Percentiles rank a stretch among this genome's conserved stretches.
Evolutionary conservation across 1,140 invertebrate species (phyloP).

Genomic region (Prorops nasuta): DNA sequence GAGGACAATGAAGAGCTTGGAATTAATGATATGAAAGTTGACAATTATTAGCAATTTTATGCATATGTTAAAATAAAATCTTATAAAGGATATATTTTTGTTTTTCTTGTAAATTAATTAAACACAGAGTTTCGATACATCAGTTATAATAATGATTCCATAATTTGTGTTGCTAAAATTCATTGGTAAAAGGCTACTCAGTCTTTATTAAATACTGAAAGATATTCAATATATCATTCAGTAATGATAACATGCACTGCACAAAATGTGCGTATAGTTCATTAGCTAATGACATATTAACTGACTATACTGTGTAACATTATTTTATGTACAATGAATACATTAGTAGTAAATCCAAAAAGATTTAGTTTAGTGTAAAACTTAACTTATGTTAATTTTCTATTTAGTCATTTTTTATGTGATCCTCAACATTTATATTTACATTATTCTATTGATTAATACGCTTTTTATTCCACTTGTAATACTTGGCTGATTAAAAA

Average conservation of each 20-base stretch:
- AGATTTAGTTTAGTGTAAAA: slow-evolving; percentile 4
- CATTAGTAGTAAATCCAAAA: slow-evolving; percentile 10
- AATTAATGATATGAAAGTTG: slow-evolving; percentile 95
- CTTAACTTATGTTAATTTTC: background rate
- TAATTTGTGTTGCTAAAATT: slow-evolving; percentile 21
- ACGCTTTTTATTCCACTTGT: too few species aligned
- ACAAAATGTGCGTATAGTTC: too few species aligned
- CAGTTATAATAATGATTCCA: too few species aligned
- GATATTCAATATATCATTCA: slow-evolving; percentile 20
- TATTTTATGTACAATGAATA: slow-evolving; percentile 8
- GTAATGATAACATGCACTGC: too few species aligned
- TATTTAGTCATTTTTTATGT: too few species aligned
- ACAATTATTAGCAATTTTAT: slow-evolving; percentile 78
- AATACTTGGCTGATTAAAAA: too few species aligned
- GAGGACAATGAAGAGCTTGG: slow-evolving; percentile 97
- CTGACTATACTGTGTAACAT: slow-evolving; percentile 1
- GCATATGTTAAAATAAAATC: too few species aligned
- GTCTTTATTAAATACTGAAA: slow-evolving; percentile 40
- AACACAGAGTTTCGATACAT: too few species aligned
- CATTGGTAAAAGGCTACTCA: slow-evolving; percentile 38
- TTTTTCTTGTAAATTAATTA: too few species aligned
- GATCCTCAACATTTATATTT: too few species aligned
- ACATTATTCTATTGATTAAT: too few species aligned
- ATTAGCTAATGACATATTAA: slow-evolving; percentile 19
- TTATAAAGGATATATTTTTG: too few species aligned